These are phyloP conservation scores for Troilus luridus DNA, from an alignment of 2,888 invertebrate genomes.

Conservation along the genomic window DNA sequence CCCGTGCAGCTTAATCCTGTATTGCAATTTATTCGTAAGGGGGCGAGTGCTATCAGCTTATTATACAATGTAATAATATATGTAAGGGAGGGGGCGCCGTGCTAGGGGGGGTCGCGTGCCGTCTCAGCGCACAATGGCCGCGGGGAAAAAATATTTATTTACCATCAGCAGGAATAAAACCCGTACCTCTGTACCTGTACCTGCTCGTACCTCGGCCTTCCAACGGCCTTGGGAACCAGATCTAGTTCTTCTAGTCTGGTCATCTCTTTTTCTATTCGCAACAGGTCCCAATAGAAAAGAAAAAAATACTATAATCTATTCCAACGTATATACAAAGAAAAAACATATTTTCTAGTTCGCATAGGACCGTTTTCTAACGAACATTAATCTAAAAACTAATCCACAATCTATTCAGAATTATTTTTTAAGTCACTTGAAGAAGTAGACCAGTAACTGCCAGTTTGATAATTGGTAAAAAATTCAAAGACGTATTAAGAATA, in stretches of 20 bases:
- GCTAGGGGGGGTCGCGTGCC: neutral
- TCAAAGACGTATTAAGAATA: neutral
- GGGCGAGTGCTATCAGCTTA: neutral
- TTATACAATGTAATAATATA: conserved; percentile 41
- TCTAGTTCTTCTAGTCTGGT: neutral
- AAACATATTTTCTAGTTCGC: neutral
- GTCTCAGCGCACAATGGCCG: neutral
- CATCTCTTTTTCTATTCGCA: neutral
- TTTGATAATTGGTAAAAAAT: neutral
- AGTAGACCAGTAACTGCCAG: neutral
- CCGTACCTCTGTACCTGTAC: neutral
- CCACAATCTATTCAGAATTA: neutral
- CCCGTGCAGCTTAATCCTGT: neutral
- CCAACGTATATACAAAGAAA: neutral
- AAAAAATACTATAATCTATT: neutral
- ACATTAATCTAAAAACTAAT: neutral
- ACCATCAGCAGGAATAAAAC: neutral
- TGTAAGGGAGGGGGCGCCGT: neutral
- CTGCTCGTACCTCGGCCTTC: neutral
- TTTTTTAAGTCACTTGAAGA: neutral
- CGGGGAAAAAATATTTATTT: neutral
- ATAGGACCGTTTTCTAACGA: neutral
- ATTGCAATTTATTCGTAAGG: neutral
- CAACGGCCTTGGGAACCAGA: conserved; percentile 27
- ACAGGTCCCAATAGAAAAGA: neutral